Evolutionary conservation across 2,797 vertebrate genomes (phyloP).

Genomic region (Potorous gilbertii): DNA sequence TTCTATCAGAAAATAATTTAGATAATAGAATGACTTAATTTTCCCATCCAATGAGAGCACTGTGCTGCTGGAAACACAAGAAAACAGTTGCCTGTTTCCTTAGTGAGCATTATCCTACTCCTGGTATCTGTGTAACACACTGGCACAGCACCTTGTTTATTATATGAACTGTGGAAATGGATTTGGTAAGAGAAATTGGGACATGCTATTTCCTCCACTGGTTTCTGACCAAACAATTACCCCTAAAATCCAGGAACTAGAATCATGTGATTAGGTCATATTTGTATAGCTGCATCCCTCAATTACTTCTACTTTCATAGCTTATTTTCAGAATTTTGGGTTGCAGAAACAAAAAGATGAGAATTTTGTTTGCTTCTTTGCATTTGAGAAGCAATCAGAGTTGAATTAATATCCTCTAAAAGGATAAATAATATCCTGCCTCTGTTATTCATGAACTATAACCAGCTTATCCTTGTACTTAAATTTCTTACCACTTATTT

Average conservation of each 20-base stretch:
- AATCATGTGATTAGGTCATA: not conserved
- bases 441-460: not conserved
- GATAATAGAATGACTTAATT: constrained; percentile 3
- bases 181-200: not conserved
- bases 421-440: constrained; percentile 14
- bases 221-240: not conserved
- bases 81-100: constrained; percentile 30
- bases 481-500: constrained; percentile 9
- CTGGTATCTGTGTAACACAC: not conserved
- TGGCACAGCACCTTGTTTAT: not conserved
- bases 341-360: constrained; percentile 4
- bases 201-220: not conserved
- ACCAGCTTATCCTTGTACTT: not conserved
- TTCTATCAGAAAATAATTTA: constrained; percentile 3
- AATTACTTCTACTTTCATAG: constrained; percentile 13
- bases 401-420: not conserved
- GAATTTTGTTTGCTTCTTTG: not conserved
- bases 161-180: not conserved
- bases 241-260: constrained; percentile 14
- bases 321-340: constrained; percentile 36
- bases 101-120: constrained; percentile 20
- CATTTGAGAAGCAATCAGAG: not conserved
- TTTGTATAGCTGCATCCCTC: not conserved
- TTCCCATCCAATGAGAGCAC: constrained; percentile 37
- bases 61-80: constrained; percentile 53